phyloP scores from a whole-genome alignment of 1,140 invertebrate genomes.

The Lysiphlebus fabarum region DNA sequence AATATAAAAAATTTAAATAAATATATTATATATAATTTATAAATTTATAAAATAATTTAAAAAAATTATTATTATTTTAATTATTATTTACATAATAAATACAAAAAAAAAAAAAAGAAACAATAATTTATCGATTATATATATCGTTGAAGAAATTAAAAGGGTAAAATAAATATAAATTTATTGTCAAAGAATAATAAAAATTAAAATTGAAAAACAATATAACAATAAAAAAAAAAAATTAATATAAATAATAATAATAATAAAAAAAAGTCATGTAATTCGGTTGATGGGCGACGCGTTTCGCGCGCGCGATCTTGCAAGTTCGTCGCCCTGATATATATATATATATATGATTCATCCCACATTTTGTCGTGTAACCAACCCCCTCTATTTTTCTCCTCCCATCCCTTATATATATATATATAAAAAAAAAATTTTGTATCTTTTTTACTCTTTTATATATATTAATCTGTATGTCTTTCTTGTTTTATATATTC shows the following conservation, averaged over 20 bases:
- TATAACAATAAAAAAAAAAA: too few species aligned
- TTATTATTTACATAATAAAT: background rate
- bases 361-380: constrained; percentile 16
- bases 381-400: background rate
- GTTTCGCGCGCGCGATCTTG: constrained; percentile 8
- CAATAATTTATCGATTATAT: background rate
- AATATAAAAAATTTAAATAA: too few species aligned
- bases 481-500: too few species aligned
- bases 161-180: too few species aligned
- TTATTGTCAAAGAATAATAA: background rate
- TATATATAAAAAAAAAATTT: too few species aligned
- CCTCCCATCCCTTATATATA: background rate
- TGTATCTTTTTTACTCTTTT: too few species aligned
- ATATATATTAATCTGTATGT: too few species aligned
- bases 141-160: constrained; percentile 2
- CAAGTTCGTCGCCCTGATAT: constrained; percentile 29
- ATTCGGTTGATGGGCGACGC: constrained; percentile 28
- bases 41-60: too few species aligned
- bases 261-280: constrained; percentile 23
- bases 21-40: too few species aligned
- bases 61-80: too few species aligned
- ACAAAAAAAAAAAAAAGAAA: background rate
- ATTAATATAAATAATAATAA: background rate
- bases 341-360: constrained; percentile 17
- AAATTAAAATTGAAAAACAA: background rate